Evolutionary conservation across 2,888 invertebrate species (phyloP).

Genomic region (Meghimatium bilineatum): DNA sequence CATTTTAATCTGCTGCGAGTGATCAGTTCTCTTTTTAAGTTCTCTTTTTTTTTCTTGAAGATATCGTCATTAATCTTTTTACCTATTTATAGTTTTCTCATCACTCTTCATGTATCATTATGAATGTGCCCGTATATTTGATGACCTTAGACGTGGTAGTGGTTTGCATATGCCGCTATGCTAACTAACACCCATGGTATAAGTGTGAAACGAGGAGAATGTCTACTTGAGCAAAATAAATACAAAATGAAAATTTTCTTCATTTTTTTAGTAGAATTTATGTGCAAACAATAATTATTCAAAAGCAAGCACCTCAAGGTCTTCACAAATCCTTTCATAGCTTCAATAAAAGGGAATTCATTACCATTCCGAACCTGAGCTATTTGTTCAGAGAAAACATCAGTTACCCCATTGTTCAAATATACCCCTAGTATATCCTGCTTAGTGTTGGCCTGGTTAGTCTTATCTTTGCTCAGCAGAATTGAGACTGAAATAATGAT

Average conservation of each 20-base stretch:
- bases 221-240: background rate
- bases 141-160: background rate
- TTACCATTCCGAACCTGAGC: constrained; percentile 23
- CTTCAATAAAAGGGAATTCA: constrained; percentile 26
- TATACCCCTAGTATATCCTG: constrained; percentile 18
- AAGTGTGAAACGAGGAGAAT: constrained; percentile 1
- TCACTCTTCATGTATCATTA: too few species aligned
- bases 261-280: constrained; percentile 15
- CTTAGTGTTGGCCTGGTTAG: background rate
- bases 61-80: too few species aligned
- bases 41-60: too few species aligned
- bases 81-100: too few species aligned
- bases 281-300: constrained; percentile 33
- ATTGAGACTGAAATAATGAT: background rate
- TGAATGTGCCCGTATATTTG: background rate
- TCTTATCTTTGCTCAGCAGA: background rate
- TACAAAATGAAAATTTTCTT: background rate
- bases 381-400: constrained; percentile 31
- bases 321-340: constrained; percentile 13
- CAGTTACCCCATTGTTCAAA: constrained; percentile 34
- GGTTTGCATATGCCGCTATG: background rate
- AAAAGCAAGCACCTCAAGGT: constrained; percentile 19
- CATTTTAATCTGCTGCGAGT: too few species aligned
- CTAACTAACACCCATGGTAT: background rate
- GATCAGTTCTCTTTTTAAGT: too few species aligned